Conservation (phyloP, 2,888 invertebrate species). For the Drosophila buzzatii region DNA sequence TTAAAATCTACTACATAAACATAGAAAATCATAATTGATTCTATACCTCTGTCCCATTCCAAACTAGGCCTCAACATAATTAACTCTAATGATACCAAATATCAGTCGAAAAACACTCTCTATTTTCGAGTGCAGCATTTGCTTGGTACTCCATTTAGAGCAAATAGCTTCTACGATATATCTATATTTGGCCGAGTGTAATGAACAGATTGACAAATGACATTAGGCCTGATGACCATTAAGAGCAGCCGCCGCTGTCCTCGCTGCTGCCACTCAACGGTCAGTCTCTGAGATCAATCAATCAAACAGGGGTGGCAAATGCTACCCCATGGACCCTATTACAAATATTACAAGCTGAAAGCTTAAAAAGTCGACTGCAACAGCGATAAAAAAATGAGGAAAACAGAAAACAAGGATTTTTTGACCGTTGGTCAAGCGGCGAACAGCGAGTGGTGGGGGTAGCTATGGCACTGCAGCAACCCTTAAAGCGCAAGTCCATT, state of each 20-base stretch:
- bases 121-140: slow-evolving; percentile 14
- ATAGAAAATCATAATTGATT: too few relatives aligned
- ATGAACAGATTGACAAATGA: slow-evolving; percentile 66
- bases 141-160: slow-evolving; percentile 12
- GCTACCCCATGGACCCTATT: slow-evolving; percentile 12
- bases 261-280: slow-evolving; percentile 64
- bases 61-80: neutral
- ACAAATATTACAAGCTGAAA: slow-evolving; percentile 39
- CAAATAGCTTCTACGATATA: slow-evolving; percentile 19
- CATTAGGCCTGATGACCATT: slow-evolving; percentile 70
- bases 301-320: slow-evolving; percentile 65
- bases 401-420: slow-evolving; percentile 28
- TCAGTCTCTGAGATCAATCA: slow-evolving; percentile 72
- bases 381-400: neutral
- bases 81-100: neutral
- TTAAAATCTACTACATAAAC: too few relatives aligned
- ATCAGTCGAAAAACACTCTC: neutral
- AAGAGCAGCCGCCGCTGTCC: slow-evolving; percentile 48
- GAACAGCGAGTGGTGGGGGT: neutral
- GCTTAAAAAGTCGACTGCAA: slow-evolving; percentile 59
- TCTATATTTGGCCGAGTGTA: slow-evolving; percentile 14
- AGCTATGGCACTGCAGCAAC: slow-evolving; percentile 37
- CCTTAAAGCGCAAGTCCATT: slow-evolving; percentile 61
- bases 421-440: slow-evolving; percentile 61
- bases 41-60: neutral